These are phyloP conservation scores for Elmis aenea DNA, from an alignment of 2,888 invertebrate species.

Conservation along the genomic window DNA sequence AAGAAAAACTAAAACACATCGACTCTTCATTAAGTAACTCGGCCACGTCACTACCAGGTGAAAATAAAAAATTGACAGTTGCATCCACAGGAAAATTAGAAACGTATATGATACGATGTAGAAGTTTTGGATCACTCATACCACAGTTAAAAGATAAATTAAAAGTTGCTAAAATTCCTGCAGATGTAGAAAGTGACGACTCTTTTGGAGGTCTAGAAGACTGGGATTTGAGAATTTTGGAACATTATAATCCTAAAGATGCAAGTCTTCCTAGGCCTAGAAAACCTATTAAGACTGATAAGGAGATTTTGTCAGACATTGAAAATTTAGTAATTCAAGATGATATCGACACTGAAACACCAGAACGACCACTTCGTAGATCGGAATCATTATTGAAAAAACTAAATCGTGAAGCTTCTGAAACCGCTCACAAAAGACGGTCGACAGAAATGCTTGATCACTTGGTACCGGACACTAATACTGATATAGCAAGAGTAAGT, in stretches of 20 bases:
- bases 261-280: slow-evolving; percentile 41
- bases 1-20: slow-evolving; percentile 28
- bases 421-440: slow-evolving; percentile 18
- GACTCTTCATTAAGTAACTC: slow-evolving; percentile 31
- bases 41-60: slow-evolving; percentile 35
- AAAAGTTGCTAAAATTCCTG: slow-evolving; percentile 35
- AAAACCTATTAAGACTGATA: slow-evolving; percentile 26
- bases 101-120: slow-evolving; percentile 46
- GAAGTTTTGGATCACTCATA: slow-evolving; percentile 48
- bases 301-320: slow-evolving; percentile 35
- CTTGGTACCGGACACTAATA: not conserved
- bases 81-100: slow-evolving; percentile 44
- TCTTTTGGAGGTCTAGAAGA: slow-evolving; percentile 49
- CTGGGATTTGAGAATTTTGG: slow-evolving; percentile 49
- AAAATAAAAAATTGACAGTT: slow-evolving; percentile 34
- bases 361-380: slow-evolving; percentile 34
- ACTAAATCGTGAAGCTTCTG: slow-evolving; percentile 29
- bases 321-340: slow-evolving; percentile 38
- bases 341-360: slow-evolving; percentile 26
- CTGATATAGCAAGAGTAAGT: not conserved
- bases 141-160: slow-evolving; percentile 46
- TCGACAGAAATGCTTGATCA: not conserved
- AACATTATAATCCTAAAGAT: slow-evolving; percentile 46
- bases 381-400: slow-evolving; percentile 39
- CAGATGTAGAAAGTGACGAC: slow-evolving; percentile 47